Conservation (phyloP, 2,797 vertebrate species). For the Varecia variegata region DNA sequence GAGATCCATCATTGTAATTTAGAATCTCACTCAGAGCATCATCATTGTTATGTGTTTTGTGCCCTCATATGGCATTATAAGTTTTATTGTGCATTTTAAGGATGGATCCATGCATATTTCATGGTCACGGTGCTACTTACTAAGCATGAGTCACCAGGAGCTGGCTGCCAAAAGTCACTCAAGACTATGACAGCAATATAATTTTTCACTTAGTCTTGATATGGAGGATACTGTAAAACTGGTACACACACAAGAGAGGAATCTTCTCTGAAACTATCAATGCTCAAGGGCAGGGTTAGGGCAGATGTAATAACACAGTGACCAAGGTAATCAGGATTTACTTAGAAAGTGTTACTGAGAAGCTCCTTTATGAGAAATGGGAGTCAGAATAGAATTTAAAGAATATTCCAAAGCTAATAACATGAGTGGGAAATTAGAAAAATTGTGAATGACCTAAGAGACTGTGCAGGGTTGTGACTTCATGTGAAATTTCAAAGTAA, state of each 20-base stretch:
- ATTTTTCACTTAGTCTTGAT: slow-evolving; percentile 39
- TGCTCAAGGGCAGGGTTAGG: neutral
- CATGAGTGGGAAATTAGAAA: neutral
- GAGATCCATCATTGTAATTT: neutral
- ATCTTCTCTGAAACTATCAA: neutral
- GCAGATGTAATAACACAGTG: neutral
- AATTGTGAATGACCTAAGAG: neutral
- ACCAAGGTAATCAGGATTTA: neutral
- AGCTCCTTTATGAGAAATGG: neutral
- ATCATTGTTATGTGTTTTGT: neutral
- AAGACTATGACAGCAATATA: neutral
- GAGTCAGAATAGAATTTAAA: neutral
- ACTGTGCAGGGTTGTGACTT: neutral
- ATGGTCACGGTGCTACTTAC: neutral
- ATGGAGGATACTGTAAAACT: neutral
- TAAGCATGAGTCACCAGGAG: slow-evolving; percentile 38
- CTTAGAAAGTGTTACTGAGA: neutral
- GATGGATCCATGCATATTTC: neutral
- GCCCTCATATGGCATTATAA: neutral
- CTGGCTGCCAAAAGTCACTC: slow-evolving; percentile 20
- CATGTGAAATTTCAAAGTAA: neutral
- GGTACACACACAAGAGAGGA: neutral
- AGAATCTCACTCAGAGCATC: neutral
- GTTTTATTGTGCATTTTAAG: slow-evolving; percentile 11
- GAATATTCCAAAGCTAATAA: neutral